Conservation (phyloP, 1,140 invertebrate species). For the Drosophila bipectinata region DNA sequence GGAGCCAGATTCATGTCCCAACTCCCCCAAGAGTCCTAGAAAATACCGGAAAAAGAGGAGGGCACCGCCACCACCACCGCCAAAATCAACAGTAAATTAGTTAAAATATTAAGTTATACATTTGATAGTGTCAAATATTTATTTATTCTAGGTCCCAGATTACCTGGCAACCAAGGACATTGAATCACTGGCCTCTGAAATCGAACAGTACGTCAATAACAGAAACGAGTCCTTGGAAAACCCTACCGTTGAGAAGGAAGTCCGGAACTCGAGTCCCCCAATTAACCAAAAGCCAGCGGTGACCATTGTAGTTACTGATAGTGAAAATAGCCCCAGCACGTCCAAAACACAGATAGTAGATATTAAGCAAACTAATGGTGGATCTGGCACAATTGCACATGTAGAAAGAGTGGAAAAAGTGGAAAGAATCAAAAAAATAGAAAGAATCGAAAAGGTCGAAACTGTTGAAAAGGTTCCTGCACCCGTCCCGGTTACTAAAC, state of each 20-base stretch:
- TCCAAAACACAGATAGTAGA: constrained; percentile 3
- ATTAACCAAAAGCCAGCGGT: constrained; percentile 2
- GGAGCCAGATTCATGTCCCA: constrained; percentile 53
- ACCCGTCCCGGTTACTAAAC: not conserved
- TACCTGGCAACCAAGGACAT: constrained; percentile 58
- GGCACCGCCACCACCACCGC: constrained; percentile 57
- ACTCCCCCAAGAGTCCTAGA: constrained; percentile 31
- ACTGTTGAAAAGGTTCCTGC: not conserved
- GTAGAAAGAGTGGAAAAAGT: not conserved
- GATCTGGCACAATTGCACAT: not conserved
- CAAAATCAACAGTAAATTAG: constrained; percentile 35
- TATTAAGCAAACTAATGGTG: constrained; percentile 17
- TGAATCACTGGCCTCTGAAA: constrained; percentile 73
- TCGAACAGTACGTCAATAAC: constrained; percentile 74
- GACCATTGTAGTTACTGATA: constrained; percentile 4
- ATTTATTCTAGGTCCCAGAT: constrained; percentile 17
- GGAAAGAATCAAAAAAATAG: not conserved
- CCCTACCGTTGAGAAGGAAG: not conserved
- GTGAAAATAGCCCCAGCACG: constrained; percentile 21
- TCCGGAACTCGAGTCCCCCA: constrained; percentile 4
- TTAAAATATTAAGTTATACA: not conserved
- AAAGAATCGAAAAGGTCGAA: not conserved
- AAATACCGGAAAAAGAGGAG: constrained; percentile 57
- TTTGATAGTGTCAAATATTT: not conserved
- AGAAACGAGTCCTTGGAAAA: constrained; percentile 41